A percentile compares a stretch with the other conserved stretches of the same genome.
These are phyloP conservation scores for Cricetomys ansorgei DNA, from an alignment of 2,113 vertebrate genomes.

Conservation along the genomic window DNA sequence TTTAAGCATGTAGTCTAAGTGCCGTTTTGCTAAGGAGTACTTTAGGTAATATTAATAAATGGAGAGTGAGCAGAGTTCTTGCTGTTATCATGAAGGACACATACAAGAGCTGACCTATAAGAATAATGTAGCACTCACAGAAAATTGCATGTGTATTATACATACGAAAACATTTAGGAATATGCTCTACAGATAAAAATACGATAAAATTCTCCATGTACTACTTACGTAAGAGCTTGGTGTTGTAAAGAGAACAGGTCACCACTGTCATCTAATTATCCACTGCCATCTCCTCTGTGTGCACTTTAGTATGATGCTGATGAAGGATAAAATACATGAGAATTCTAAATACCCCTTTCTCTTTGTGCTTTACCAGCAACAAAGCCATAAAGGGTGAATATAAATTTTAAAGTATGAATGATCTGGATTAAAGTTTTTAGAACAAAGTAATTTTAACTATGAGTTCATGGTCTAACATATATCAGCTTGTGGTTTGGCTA, in stretches of 20 bases:
- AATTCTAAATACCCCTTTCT: neutral
- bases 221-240: neutral
- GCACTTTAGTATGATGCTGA: constrained; percentile 24
- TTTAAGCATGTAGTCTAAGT: neutral
- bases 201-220: neutral
- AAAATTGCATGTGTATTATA: neutral
- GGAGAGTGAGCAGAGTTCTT: neutral
- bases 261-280: neutral
- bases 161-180: neutral
- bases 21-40: neutral
- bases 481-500: constrained; percentile 41
- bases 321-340: constrained; percentile 10
- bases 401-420: neutral
- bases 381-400: neutral
- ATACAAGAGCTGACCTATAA: neutral
- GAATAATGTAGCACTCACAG: neutral
- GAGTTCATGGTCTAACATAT: constrained; percentile 13
- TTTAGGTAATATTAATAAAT: constrained; percentile 20
- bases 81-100: neutral
- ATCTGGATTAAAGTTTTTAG: constrained; percentile 45
- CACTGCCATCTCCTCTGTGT: constrained; percentile 32
- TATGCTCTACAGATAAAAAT: neutral
- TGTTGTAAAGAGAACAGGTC: neutral
- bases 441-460: constrained; percentile 26
- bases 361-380: neutral